Conservation (phyloP, 2,113 vertebrate species). For the Nematolebias whitei region DNA sequence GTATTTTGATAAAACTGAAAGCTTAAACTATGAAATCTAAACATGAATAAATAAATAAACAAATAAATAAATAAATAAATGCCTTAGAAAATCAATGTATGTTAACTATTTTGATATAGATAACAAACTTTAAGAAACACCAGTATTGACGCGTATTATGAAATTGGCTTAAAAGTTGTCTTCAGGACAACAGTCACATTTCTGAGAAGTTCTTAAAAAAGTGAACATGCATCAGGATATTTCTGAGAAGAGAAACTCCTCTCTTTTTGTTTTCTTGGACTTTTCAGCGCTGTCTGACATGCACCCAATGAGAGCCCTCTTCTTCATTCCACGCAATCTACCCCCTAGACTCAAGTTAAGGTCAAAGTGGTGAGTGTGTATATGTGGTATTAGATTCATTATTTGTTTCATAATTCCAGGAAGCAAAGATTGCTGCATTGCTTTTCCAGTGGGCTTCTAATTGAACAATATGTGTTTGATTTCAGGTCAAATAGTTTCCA, state of each 20-base stretch:
- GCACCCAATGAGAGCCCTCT: constrained; percentile 98
- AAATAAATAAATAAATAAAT: neutral
- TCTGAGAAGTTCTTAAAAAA: no score
- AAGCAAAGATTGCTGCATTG: neutral
- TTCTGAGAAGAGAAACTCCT: neutral
- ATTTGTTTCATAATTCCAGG: neutral
- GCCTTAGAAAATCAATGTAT: no score
- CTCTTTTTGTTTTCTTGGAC: constrained; percentile 19
- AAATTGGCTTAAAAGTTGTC: no score
- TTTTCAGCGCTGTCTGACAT: constrained; percentile 94
- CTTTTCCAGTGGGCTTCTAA: neutral
- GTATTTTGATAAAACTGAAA: no score
- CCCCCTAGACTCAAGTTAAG: constrained; percentile 94
- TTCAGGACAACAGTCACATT: no score
- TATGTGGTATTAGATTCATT: neutral
- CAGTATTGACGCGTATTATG: no score
- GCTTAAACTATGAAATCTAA: no score
- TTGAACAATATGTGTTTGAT: neutral
- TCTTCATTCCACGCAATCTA: constrained; percentile 95
- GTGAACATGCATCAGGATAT: no score
- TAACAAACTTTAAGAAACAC: neutral
- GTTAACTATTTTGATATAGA: neutral
- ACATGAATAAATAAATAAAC: no score
- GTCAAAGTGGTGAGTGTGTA: constrained; percentile 89
- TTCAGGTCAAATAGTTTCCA: constrained; percentile 97